Conservation (phyloP, 2,113 vertebrate genomes). For the Gallinago undulata region DNA sequence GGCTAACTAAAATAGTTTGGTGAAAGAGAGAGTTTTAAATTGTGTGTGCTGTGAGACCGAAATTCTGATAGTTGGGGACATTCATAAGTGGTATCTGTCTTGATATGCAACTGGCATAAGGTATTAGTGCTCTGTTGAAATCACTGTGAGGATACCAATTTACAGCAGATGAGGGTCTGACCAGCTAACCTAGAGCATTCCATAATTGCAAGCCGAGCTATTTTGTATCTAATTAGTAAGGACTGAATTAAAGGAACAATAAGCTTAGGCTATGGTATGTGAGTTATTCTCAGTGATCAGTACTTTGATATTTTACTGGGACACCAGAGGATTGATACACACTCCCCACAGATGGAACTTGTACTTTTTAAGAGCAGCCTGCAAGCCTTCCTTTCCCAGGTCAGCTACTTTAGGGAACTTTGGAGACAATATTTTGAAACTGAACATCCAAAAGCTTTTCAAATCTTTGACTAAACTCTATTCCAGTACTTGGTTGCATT, state of each 20-base stretch:
- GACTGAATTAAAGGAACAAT: not conserved
- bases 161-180: not conserved
- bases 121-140: not conserved
- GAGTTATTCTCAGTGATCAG: not conserved
- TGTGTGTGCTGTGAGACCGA: not conserved
- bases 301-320: not conserved
- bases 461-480: slow-evolving; percentile 6
- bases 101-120: not conserved
- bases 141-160: not conserved
- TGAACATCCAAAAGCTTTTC: not conserved
- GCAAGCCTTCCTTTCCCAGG: not conserved
- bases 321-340: not conserved
- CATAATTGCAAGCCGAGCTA: not conserved
- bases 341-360: not conserved
- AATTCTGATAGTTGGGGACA: not conserved
- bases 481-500: slow-evolving; percentile 2
- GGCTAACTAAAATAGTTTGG: not conserved
- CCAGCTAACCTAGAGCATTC: not conserved
- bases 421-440: not conserved
- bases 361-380: not conserved
- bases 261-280: not conserved
- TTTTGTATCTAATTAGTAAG: not conserved
- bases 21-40: not conserved
- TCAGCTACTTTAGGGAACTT: not conserved
- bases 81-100: not conserved